These are phyloP conservation scores for Syngnathus rostellatus DNA, from an alignment of 2,797 vertebrate species.

Conservation along the genomic window DNA sequence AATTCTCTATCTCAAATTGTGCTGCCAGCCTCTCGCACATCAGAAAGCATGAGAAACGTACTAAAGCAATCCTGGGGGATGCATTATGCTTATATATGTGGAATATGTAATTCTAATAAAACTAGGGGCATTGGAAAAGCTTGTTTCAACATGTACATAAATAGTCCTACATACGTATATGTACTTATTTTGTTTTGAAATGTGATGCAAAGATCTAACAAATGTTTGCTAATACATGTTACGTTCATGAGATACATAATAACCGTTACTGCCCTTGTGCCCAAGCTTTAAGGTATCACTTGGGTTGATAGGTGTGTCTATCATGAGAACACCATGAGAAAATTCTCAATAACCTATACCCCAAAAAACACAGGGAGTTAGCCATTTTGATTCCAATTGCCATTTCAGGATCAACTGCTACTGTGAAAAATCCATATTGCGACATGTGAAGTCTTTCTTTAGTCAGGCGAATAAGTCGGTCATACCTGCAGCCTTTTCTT, in stretches of 20 bases:
- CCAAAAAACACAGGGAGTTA: neutral
- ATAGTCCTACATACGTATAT: too few relatives aligned
- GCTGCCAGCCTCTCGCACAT: neutral
- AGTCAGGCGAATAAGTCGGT: constrained; percentile 23
- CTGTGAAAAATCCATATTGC: constrained; percentile 24
- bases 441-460: constrained; percentile 28
- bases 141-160: neutral
- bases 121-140: neutral
- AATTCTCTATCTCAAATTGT: neutral
- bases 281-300: too few relatives aligned
- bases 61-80: too few relatives aligned
- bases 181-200: too few relatives aligned
- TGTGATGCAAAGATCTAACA: neutral
- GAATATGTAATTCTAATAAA: neutral
- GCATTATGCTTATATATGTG: neutral
- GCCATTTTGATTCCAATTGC: neutral
- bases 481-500: constrained; percentile 28
- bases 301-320: too few relatives aligned
- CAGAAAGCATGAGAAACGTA: neutral
- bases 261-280: too few relatives aligned
- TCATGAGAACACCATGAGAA: too few relatives aligned
- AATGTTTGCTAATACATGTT: neutral
- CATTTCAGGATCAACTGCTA: constrained; percentile 24
- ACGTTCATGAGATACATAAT: neutral
- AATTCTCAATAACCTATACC: too few relatives aligned